Conservation (phyloP, 30 jellyfish, hydroid and myxozoan species). For the Morbakka virulenta region DNA sequence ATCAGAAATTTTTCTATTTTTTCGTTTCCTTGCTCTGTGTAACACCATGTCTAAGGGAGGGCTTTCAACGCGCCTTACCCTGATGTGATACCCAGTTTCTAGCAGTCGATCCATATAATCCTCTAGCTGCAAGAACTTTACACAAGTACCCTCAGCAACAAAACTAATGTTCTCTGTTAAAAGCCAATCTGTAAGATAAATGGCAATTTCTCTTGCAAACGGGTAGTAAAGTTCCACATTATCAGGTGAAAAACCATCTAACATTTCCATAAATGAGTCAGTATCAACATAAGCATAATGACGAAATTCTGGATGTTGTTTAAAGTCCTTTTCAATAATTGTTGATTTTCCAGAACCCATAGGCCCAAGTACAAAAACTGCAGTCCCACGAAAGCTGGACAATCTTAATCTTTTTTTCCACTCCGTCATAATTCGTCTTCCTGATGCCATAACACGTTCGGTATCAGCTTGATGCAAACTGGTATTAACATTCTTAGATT, state of each 20-base stretch:
- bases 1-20: slow-evolving; percentile 57
- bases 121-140: slow-evolving; percentile 70
- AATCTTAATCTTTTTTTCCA: neutral
- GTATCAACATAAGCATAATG: slow-evolving; percentile 93
- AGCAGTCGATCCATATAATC: slow-evolving; percentile 80
- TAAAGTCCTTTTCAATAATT: slow-evolving; percentile 56
- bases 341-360: slow-evolving; percentile 98
- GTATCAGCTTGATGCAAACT: too few relatives aligned
- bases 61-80: slow-evolving; percentile 53
- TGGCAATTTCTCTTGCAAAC: slow-evolving; percentile 77
- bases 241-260: slow-evolving; percentile 78
- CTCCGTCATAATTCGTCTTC: neutral
- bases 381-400: slow-evolving; percentile 42
- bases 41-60: slow-evolving; percentile 62
- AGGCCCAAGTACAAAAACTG: slow-evolving; percentile 94
- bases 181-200: slow-evolving; percentile 91
- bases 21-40: slow-evolving; percentile 59
- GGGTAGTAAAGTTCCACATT: slow-evolving; percentile 79
- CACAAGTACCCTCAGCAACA: slow-evolving; percentile 99
- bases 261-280: slow-evolving; percentile 91
- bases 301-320: slow-evolving; percentile 36
- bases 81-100: slow-evolving; percentile 68
- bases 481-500: too few relatives aligned
- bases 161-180: slow-evolving; percentile 78
- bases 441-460: too few relatives aligned